phyloP scores from a whole-genome alignment of 1,140 invertebrate species.

The Trichonephila clavata region DNA sequence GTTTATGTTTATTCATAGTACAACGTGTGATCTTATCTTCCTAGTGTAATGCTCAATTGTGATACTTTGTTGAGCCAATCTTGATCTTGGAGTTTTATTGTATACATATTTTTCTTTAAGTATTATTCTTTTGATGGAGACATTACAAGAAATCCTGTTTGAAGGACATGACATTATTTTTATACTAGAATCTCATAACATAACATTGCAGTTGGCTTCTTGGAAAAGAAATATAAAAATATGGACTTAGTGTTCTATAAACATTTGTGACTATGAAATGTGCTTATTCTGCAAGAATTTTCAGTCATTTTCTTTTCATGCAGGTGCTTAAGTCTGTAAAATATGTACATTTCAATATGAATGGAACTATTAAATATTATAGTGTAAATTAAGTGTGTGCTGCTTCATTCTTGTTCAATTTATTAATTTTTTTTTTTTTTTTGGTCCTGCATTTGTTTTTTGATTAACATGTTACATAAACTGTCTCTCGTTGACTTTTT shows the following conservation, averaged over 20 bases:
- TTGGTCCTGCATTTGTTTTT: too few species aligned
- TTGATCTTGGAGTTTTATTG: conserved; percentile 36
- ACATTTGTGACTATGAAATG: conserved; percentile 26
- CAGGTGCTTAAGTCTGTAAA: conserved; percentile 69
- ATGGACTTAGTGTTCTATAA: conserved; percentile 17
- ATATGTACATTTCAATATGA: conserved; percentile 66
- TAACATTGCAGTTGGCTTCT: neutral
- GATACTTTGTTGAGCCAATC: conserved; percentile 63
- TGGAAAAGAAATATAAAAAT: neutral
- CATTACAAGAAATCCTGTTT: conserved; percentile 25
- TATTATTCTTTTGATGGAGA: neutral
- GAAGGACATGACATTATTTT: conserved; percentile 60
- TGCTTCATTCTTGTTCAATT: neutral
- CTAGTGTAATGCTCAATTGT: conserved; percentile 63
- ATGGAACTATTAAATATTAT: conserved; percentile 54
- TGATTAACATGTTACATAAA: too few species aligned
- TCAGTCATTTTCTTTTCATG: conserved; percentile 56
- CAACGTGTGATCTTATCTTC: conserved; percentile 34
- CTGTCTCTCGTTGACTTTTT: too few species aligned
- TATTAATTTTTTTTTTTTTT: too few species aligned
- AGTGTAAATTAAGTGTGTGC: neutral
- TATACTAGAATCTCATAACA: conserved; percentile 66
- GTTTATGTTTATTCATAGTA: conserved; percentile 18
- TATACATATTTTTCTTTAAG: conserved; percentile 46
- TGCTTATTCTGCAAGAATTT: conserved; percentile 16